Base-by-base conservation (phyloP, 2,113 vertebrate genomes). In the Cebidichthys violaceus region DNA sequence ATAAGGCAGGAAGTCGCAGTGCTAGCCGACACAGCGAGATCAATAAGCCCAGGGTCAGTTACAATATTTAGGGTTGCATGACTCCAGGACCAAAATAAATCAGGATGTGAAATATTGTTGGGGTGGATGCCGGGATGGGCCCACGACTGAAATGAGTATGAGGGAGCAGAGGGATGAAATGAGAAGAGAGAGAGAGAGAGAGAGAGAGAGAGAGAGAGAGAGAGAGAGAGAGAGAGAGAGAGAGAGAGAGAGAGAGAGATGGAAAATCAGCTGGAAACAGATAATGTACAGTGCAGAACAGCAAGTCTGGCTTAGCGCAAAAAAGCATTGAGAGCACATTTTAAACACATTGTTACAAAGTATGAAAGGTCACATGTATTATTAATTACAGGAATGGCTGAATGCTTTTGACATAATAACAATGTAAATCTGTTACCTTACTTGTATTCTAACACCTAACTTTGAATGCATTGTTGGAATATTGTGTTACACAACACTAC, bases 1-100 rank as follows among this genome's bases (percentile, higher is more conserved):
- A 91, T 90, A 91, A 93, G 87, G 92, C 94, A 95, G 94, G 95
- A 95, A 92, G 93, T 94, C 68, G 90, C 90, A 87, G 93, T 82
- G 88, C 93, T 92, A 83, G 92, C 90, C 94, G 83, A 91, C 89
- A 94, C 86, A 84, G 84, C 86, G 77, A 92, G 95, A 96, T 96
- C 95, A 94, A 96, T 96, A 93, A 74, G 50, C 91, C 86, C 81
- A 87, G 94, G 94, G 93, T 96, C 95, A 95, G 94, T 95, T 96
- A 94, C 95, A 96, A 95, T 93, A 95, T 92, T 93, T 94, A 94
- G 90, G 90, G 89, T 95, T 94, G 95, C 88, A 90, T 95, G 92
- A 94, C 92, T 96, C 94, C 92, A 82, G 93, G 93, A 74, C 90
- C 89, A 93, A 95, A 94, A 96, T 94, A 95, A 93, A 95, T 94